phyloP scores from a whole-genome alignment of 2,797 vertebrate genomes.

The Stomatorhinus walkeri region DNA sequence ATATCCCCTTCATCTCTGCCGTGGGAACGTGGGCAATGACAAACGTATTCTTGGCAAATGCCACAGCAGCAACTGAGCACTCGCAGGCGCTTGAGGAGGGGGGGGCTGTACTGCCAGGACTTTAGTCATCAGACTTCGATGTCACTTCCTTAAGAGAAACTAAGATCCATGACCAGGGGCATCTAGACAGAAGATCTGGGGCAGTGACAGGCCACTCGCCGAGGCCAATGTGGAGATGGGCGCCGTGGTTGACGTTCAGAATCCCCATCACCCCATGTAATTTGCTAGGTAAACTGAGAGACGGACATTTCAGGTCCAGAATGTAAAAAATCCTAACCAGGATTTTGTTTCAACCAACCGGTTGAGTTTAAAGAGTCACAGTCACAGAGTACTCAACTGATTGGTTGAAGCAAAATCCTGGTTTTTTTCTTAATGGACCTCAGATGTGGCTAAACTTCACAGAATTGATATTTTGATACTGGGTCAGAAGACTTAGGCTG shows the following conservation, averaged over 20 bases:
- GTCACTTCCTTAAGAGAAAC: not conserved
- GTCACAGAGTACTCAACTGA: not conserved
- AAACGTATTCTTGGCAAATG: not conserved
- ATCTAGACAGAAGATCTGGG: not conserved
- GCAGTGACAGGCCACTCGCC: not conserved
- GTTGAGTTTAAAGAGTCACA: not conserved
- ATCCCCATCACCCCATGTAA: not conserved
- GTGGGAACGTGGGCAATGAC: not conserved
- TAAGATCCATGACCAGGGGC: not conserved
- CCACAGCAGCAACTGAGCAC: not conserved
- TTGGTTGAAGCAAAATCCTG: not conserved
- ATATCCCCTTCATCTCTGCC: not conserved
- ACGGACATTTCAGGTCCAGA: not conserved
- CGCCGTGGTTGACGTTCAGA: not conserved
- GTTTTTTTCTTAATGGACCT: not conserved
- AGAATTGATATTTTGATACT: not conserved
- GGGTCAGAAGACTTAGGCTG: not conserved
- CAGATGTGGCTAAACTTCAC: not conserved
- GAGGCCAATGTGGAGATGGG: not conserved
- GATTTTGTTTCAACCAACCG: not conserved
- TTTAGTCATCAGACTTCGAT: not conserved
- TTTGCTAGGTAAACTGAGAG: not conserved
- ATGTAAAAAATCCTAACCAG: not conserved
- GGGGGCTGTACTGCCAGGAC: not conserved
- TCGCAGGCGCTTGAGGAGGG: not conserved